These are phyloP conservation scores for Glareola pratincola DNA, from an alignment of 2,113 vertebrate genomes.

Conservation along the genomic window DNA sequence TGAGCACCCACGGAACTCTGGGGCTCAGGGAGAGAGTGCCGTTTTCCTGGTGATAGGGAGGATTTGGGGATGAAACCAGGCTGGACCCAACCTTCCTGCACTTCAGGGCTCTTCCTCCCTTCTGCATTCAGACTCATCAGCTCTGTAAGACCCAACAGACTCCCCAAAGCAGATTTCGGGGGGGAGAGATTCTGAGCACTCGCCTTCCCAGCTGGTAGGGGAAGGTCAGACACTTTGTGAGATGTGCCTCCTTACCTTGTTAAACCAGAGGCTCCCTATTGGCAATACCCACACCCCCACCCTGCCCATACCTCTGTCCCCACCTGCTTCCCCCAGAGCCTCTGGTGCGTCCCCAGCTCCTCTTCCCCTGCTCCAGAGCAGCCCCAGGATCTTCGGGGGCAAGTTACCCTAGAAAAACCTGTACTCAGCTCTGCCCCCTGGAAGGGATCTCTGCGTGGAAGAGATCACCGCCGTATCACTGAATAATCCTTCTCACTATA, in stretches of 20 bases:
- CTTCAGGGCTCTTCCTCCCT: accelerated
- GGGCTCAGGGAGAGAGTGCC: not conserved
- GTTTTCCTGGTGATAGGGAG: not conserved
- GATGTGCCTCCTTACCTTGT: not conserved
- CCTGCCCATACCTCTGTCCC: not conserved
- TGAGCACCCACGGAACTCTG: not conserved
- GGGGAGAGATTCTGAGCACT: not conserved
- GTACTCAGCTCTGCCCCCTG: not conserved
- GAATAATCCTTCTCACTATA: not conserved
- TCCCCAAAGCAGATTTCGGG: not conserved
- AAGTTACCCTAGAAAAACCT: not conserved
- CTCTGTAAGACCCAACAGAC: not conserved
- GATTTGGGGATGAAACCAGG: not conserved
- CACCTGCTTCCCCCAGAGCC: not conserved
- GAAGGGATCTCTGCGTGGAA: not conserved
- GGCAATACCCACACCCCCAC: not conserved
- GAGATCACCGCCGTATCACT: accelerated
- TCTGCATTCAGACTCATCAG: accelerated
- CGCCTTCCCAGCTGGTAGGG: accelerated
- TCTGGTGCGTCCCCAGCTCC: not conserved
- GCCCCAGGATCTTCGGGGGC: not conserved
- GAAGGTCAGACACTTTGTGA: not conserved
- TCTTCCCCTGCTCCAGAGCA: not conserved
- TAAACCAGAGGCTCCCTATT: not conserved
- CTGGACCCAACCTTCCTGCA: accelerated